Evolutionary conservation across 2,888 invertebrate genomes (phyloP), one percentile per base, ranked within the genome.

Genomic region (Chromoteleia sp.): DNA sequence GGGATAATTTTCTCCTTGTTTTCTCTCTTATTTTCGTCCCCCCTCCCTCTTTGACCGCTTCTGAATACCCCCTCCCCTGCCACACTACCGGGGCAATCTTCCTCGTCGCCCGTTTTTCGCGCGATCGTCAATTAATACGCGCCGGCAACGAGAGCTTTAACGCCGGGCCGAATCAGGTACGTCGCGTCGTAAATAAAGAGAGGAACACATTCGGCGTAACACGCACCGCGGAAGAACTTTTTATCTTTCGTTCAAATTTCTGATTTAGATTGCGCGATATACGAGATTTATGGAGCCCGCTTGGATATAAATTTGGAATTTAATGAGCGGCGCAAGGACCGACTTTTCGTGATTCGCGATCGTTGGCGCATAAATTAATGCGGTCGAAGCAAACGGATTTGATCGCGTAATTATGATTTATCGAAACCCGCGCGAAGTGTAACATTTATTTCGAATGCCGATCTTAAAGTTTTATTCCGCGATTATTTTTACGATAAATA

Each of bases 1-100:
- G 50, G 61, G 33, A 77, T 71, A 77, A 77, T 52, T 68, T 56
- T 43, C 68, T 30, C 29, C n/a, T 56, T 48, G 45, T 74, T 56
- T 74, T 73, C 52, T 14, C 19, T 39, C 52, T 59, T 58, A 48
- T 12, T 52, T n/a, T n/a, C 19, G 0, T 21, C 6, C 48, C 17
- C n/a, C 43, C 15, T 12, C 7, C 12, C 15, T 21, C 21, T n/a
- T n/a, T n/a, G n/a, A n/a, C n/a, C n/a, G n/a, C n/a, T n/a, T n/a
- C n/a, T n/a, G n/a, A n/a, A n/a, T n/a, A n/a, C n/a, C n/a, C n/a
- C n/a, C n/a, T n/a, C n/a, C n/a, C n/a, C n/a, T n/a, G n/a, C n/a
- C n/a, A n/a, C n/a, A n/a, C n/a, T n/a, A n/a, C n/a, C n/a, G n/a
- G n/a, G n/a, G n/a, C n/a, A n/a, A n/a, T n/a, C n/a, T n/a, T n/a